Conservation (phyloP, 2,113 vertebrate species). For the Scortum barcoo region DNA sequence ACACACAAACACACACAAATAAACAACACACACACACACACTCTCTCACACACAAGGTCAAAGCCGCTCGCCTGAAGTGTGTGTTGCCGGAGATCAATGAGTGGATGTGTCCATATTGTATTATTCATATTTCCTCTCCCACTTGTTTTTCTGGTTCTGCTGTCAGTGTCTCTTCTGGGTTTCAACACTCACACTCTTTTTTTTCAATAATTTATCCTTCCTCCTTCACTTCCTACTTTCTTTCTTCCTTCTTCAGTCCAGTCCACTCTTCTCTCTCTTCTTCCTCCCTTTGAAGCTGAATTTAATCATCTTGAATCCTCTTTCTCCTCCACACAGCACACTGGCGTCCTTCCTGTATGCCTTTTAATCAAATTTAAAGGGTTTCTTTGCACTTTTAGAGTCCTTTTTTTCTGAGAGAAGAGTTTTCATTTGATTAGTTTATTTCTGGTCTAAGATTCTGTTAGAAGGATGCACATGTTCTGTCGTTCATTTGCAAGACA, state of each 20-base stretch:
- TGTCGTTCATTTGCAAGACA: too few relatives aligned
- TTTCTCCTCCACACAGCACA: neutral
- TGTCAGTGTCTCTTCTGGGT: constrained; percentile 11
- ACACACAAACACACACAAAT: constrained; percentile 25
- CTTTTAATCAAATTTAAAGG: neutral
- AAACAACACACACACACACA: constrained; percentile 23
- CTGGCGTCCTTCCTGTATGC: neutral
- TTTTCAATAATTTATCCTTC: constrained; percentile 37
- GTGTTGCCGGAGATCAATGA: constrained; percentile 49
- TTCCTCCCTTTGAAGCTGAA: neutral
- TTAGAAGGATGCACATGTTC: neutral
- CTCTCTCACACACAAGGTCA: constrained; percentile 32
- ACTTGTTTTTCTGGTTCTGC: constrained; percentile 10
- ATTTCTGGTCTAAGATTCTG: neutral
- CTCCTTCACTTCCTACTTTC: neutral
- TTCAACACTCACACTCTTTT: constrained; percentile 9
- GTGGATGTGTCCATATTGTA: constrained; percentile 36
- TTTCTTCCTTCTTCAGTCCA: neutral
- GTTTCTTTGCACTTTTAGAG: neutral
- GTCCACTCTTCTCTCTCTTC: neutral
- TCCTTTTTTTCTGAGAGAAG: neutral
- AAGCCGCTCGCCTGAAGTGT: constrained; percentile 7
- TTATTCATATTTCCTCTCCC: constrained; percentile 48
- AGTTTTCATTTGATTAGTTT: neutral
- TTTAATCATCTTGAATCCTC: neutral